A percentile compares a stretch with the other conserved stretches of the same genome.
phyloP scores from a whole-genome alignment of 2,113 vertebrate species.

The Willisornis vidua region DNA sequence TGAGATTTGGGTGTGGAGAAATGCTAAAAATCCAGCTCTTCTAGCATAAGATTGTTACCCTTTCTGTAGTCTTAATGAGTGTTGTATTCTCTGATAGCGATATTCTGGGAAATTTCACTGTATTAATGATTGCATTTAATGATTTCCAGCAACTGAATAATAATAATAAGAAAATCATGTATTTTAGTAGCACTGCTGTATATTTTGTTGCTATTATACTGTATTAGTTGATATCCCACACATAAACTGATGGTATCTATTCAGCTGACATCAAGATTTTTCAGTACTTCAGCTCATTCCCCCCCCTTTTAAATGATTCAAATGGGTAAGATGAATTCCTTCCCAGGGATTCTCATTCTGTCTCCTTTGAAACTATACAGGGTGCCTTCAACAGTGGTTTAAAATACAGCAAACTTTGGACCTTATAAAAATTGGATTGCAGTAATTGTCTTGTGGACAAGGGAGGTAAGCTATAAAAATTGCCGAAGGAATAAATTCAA shows the following conservation, averaged over 20 bases:
- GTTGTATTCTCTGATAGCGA: background rate
- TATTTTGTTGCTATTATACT: background rate
- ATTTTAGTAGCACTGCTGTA: background rate
- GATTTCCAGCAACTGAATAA: background rate
- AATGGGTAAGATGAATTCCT: background rate
- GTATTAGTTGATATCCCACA: background rate
- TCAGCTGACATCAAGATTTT: background rate
- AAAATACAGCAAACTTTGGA: background rate
- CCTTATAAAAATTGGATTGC: background rate
- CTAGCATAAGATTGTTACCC: background rate
- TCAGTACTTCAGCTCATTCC: background rate
- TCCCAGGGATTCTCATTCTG: background rate
- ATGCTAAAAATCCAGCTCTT: background rate
- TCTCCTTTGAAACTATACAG: background rate
- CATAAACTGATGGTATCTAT: background rate
- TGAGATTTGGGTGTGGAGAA: background rate
- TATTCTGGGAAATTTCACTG: background rate
- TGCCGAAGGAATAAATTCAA: background rate
- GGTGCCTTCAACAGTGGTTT: background rate
- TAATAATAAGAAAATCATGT: background rate
- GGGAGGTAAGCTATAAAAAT: background rate
- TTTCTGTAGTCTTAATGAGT: background rate
- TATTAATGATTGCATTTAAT: background rate
- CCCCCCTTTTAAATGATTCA: background rate
- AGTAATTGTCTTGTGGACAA: background rate